Evolutionary conservation across 2,797 vertebrate genomes (phyloP).

Genomic region (Acanthiza pusilla): DNA sequence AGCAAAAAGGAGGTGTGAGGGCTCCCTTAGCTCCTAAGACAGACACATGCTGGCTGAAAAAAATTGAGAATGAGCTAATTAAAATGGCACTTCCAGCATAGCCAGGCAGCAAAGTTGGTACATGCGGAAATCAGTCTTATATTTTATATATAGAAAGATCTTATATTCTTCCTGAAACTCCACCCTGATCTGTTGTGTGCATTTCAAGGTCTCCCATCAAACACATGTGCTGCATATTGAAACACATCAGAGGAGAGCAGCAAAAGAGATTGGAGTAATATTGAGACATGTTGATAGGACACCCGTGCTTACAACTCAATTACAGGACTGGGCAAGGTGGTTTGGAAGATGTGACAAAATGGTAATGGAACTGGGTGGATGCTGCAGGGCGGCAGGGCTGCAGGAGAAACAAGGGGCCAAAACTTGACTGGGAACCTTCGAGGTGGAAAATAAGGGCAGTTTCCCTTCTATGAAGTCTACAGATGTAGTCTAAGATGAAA

Average conservation of each 20-base stretch:
- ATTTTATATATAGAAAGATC: neutral
- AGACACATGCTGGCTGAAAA: neutral
- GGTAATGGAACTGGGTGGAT: neutral
- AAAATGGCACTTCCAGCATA: neutral
- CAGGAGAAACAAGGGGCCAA: neutral
- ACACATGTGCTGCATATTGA: neutral
- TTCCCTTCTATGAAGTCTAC: neutral
- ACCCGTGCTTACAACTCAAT: neutral
- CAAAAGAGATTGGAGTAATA: neutral
- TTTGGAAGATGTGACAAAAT: neutral
- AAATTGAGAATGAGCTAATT: neutral
- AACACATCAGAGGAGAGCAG: neutral
- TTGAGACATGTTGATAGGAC: neutral
- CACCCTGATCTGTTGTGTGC: neutral
- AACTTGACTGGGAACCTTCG: neutral
- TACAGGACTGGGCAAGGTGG: fast-evolving
- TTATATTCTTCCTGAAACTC: neutral
- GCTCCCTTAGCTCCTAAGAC: neutral
- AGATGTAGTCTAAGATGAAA: neutral
- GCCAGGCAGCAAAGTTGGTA: neutral
- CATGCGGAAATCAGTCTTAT: fast-evolving
- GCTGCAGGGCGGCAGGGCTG: neutral
- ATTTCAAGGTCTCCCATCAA: neutral
- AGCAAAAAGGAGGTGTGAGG: neutral
- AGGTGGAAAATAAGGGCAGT: neutral